phyloP scores from a whole-genome alignment of 1,140 invertebrate species.

The Diachasmimorpha longicaudata region DNA sequence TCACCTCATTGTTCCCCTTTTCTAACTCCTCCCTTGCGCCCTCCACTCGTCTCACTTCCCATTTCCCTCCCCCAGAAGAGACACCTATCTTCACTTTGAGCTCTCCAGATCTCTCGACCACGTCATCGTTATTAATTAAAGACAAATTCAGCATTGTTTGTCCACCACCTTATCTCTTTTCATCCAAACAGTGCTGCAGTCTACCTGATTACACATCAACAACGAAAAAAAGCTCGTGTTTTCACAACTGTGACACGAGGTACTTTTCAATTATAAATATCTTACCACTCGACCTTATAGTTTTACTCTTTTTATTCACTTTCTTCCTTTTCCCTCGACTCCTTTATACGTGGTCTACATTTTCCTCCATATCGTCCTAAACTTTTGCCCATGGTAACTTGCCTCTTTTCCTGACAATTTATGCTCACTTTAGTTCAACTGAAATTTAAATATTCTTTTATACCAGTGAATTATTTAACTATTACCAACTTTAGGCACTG shows the following conservation, averaged over 20 bases:
- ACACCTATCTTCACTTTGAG: background rate
- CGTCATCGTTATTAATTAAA: constrained; percentile 22
- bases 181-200: background rate
- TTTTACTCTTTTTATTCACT: background rate
- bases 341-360: background rate
- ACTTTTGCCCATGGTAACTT: constrained; percentile 1
- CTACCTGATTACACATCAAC: background rate
- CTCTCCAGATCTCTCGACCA: background rate
- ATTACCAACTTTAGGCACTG: background rate
- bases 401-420: constrained; percentile 32
- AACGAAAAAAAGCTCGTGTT: background rate
- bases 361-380: background rate
- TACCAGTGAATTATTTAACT: constrained; percentile 2
- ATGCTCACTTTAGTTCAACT: constrained; percentile 44
- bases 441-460: constrained; percentile 43
- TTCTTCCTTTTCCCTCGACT: background rate
- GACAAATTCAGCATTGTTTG: constrained; percentile 17
- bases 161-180: constrained; percentile 5
- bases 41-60: background rate
- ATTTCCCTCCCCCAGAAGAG: background rate
- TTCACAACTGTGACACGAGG: background rate
- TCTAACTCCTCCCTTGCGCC: background rate
- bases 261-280: constrained; percentile 20
- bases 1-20: background rate
- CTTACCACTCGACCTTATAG: background rate